Evolutionary conservation across 1,140 invertebrate species (phyloP), one percentile per base, ranked within the genome.

Genomic region (Drosophila athabasca): DNA sequence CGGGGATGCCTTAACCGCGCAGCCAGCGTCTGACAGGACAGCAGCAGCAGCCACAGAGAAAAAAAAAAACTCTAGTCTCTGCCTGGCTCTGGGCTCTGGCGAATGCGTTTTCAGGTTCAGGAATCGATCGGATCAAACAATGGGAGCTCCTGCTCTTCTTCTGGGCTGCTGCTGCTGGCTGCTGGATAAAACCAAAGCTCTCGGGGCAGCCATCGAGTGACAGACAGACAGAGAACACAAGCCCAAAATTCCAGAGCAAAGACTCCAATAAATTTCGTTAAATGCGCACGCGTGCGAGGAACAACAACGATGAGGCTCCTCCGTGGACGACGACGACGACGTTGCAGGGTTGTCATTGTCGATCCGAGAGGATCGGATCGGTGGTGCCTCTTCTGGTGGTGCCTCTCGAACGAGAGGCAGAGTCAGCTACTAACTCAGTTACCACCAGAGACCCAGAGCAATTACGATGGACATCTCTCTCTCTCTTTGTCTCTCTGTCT

Each of bases 251-350:
- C 84, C 83, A 88, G 84, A 79, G 68, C 84, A 79, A 60, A 89
- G 79, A 70, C 61, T 83, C 78, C 87, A 90, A 90, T 90, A 90
- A 90, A 90, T 90, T 90, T 90, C 57, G 79, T 90, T 85, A 85
- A 90, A 90, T 90, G 87, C 87, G 87, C 81, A 90, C 87, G 87
- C 87, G 87, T 90, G 87, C 85, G 80, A 84, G 62, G 54, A 76
- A 75, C 84, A 53, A 44, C 46, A 44, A 35, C 7, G 24, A 39
- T 62, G 54, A 66, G 65, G 60, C 35, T 39, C 35, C 35, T 19
- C 17, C 17, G 17, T 19, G 17, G 17, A 19, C 17, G 17, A 19
- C 0, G 11, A 11, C 11, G 11, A 39, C 35, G 35, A 39, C 35
- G 35, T 13, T 39, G 35, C 9, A 11, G 11, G 35, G 11, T 39